Conservation (phyloP, 2,888 invertebrate genomes). For the Andrena bucephala region DNA sequence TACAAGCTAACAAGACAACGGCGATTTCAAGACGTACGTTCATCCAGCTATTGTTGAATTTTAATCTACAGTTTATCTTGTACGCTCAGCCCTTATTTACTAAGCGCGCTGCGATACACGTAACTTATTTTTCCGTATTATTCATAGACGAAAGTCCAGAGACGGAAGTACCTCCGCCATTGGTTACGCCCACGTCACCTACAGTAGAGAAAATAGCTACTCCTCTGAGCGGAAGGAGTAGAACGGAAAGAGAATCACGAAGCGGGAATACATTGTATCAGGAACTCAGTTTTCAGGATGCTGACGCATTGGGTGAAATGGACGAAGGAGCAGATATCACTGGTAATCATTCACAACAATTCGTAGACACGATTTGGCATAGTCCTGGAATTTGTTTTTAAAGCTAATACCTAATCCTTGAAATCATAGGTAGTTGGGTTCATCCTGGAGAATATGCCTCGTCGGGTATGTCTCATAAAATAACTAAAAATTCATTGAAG, state of each 20-base stretch:
- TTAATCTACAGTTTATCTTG: neutral
- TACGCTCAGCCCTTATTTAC: neutral
- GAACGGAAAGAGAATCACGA: conserved; percentile 94
- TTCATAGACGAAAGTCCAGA: conserved; percentile 82
- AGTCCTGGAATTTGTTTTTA: conserved; percentile 8
- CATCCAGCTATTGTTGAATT: neutral
- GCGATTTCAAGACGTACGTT: conserved; percentile 81
- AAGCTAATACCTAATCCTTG: conserved; percentile 51
- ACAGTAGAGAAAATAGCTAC: conserved; percentile 83
- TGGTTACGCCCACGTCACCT: conserved; percentile 83
- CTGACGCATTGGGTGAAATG: conserved; percentile 93
- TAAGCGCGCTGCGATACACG: neutral
- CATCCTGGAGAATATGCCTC: conserved; percentile 99
- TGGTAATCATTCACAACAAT: conserved; percentile 87
- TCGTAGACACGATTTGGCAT: neutral
- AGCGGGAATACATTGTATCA: conserved; percentile 96
- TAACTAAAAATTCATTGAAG: conserved; percentile 56
- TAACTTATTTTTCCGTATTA: neutral
- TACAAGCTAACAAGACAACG: conserved; percentile 81
- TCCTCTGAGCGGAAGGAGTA: conserved; percentile 86
- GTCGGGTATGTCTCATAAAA: conserved; percentile 91
- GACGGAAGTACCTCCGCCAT: conserved; percentile 79
- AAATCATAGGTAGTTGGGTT: conserved; percentile 94
- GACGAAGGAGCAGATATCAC: conserved; percentile 97
- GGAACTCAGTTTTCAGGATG: conserved; percentile 96